Base-by-base conservation (phyloP, 2,113 vertebrate genomes). In the Clarias gariepinus region DNA sequence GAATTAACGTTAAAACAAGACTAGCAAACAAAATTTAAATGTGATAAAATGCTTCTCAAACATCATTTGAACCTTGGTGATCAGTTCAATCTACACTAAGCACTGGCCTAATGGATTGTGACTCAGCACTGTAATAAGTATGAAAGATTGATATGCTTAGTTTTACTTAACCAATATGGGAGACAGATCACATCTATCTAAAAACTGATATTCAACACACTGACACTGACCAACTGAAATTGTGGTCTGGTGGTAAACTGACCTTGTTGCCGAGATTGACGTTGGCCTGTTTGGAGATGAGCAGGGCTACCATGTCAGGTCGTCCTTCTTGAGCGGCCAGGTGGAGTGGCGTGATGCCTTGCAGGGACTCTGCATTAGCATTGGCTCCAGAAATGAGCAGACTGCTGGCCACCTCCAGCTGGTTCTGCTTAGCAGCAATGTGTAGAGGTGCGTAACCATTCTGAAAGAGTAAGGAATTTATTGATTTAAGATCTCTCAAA, bases 391-490 rank as follows among this genome's bases (percentile, higher is more conserved):
- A 96, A 91, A 98, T 97, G 91, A 99, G 95, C 85, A 99, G 94
- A 81, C 95, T 96, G 91, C 95, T 94, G 87, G 97, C 97, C 90
- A 97, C 97, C 89, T 99, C 98, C 90, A 97, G 93, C 91, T 99
- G 98, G 94, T 98, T 98, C 95, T 99, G 97, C 92, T 97, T 98
- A 91, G 97, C 96, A 0, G 98, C 98, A 0, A 99, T 97, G 94
- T 99, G 98, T 90, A 99, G 91, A 15, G 98, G 96, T 0, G 97
- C 98, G 94, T 98, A 99, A 64, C 98, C 98, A 0, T 99, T 99
- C 98, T 99, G 95, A 12, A 41, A 66, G 6, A 84, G 64, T 36
- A 30, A 61, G 78, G 41, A 41, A 81, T 61, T 21, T 61, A 21
- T 79, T 58, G 21, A 55, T 4, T 18, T 36, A 60, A 58, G 16